Base-by-base conservation (phyloP, 2,797 vertebrate species). In the Urophycis tenuis region DNA sequence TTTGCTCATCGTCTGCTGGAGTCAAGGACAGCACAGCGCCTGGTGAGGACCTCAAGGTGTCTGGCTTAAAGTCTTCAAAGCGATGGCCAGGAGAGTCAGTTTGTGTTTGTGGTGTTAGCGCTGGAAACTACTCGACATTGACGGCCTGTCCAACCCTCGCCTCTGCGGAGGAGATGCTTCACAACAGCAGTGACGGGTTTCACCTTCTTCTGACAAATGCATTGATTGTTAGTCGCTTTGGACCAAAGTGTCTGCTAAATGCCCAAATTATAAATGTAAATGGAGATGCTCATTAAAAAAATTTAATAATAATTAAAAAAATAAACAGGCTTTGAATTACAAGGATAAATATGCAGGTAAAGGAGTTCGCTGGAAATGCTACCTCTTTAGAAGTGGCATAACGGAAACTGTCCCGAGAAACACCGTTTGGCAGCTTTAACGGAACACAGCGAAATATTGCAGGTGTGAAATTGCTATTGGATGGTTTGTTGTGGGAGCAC, bases 1-100 rank as follows among this genome's bases (percentile, higher is more conserved):
- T 87, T 49, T 71, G 71, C 85, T 88, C 84, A 87, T 89, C 84
- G 88, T 85, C 69, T 78, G 76, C 36, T 80, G 71, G 72, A 85
- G 85, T 83, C 85, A 77, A 85, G 87, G 84, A 88, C 84, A 76
- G 74, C n/a, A 29, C 30, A 9, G 29, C 82, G 84, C 84, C 84
- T 72, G 22, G 71, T 35, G 76, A 53, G 75, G 82, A 83, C 81
- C 34, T 80, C 74, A 5, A 77, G 83, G 84, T 81, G 83, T 84
- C 87, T 84, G 81, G 81, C 75, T 71, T 80, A 86, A 64, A 75
- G 80, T 84, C 86, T 85, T 85, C 77, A 85, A 74, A 84, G 81
- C 84, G 85, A 84, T 64, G 77, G 73, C 73, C 22, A 60, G 9
- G 75, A 69, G 85, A 71, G 81, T 67, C 64, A 77, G 69, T 29